phyloP scores from a whole-genome alignment of 2,797 vertebrate genomes.

The Chelidonichthys spinosus region DNA sequence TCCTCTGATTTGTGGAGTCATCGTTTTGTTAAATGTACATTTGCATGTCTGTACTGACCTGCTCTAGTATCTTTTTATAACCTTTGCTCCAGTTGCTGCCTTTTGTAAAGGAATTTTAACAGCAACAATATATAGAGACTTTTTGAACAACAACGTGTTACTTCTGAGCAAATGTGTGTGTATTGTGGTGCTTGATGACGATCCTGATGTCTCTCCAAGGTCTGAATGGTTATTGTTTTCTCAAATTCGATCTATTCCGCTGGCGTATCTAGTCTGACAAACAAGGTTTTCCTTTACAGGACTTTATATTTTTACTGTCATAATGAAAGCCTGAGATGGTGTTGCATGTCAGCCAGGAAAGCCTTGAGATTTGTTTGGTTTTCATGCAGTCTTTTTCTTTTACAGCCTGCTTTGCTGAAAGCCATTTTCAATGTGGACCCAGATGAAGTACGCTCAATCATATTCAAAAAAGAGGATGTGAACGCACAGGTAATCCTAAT shows the following conservation, averaged over 20 bases:
- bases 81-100: not conserved
- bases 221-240: conserved; percentile 65
- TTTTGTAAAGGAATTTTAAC: not conserved
- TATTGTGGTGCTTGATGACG: conserved; percentile 91
- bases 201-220: conserved; percentile 85
- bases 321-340: not conserved
- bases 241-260: not conserved
- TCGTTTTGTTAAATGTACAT: conserved; percentile 31
- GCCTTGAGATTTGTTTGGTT: conserved; percentile 14
- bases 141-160: conserved; percentile 15
- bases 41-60: conserved; percentile 1
- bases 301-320: not conserved
- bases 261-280: conserved; percentile 4
- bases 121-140: not conserved
- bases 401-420: conserved; percentile 96
- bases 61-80: not conserved
- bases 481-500: conserved; percentile 92
- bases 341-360: conserved; percentile 7
- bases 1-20: conserved; percentile 28
- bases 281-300: not conserved
- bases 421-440: conserved; percentile 99
- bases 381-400: conserved; percentile 47
- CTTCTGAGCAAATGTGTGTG: conserved; percentile 90
- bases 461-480: conserved; percentile 99
- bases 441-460: conserved; percentile 96